These are phyloP conservation scores for Hypomesus transpacificus DNA, from an alignment of 2,113 vertebrate genomes.

Conservation along the genomic window DNA sequence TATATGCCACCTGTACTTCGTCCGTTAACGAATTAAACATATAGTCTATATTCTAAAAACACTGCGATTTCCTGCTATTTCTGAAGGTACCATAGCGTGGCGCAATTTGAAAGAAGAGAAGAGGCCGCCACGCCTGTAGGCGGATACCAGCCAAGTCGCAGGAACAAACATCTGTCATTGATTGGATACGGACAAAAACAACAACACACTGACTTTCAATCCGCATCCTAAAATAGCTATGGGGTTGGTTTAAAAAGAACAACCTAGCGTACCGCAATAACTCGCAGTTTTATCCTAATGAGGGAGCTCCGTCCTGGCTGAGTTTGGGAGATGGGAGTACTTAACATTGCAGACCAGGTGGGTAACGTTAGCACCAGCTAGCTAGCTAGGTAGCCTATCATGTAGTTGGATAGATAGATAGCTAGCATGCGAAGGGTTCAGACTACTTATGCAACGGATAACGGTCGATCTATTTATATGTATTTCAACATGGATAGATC, in stretches of 20 bases:
- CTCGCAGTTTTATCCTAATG: slow-evolving; percentile 75
- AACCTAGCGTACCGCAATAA: slow-evolving; percentile 59
- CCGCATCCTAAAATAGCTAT: slow-evolving; percentile 51
- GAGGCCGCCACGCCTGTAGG: slow-evolving; percentile 70
- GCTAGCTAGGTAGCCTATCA: slow-evolving; percentile 11
- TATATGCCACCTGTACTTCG: too few relatives aligned
- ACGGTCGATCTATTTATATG: too few relatives aligned
- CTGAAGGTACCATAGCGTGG: slow-evolving; percentile 29
- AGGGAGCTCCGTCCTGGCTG: slow-evolving; percentile 89
- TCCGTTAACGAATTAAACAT: too few relatives aligned
- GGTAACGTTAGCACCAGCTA: slow-evolving; percentile 10
- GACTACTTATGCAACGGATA: too few relatives aligned
- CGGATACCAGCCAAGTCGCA: slow-evolving; percentile 56
- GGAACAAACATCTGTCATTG: slow-evolving; percentile 54
- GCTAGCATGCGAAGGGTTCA: background rate
- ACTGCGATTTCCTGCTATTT: background rate
- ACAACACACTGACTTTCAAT: slow-evolving; percentile 58
- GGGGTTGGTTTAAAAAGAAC: slow-evolving; percentile 61
- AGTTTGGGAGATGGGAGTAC: slow-evolving; percentile 90
- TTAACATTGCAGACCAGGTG: slow-evolving; percentile 93
- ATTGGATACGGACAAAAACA: slow-evolving; percentile 69
- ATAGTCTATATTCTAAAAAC: too few relatives aligned
- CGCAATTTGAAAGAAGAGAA: slow-evolving; percentile 21
- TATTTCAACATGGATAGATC: too few relatives aligned
- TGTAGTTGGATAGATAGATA: background rate